A percentile compares a stretch with the other conserved stretches of the same genome.
Conservation (phyloP, 2,797 vertebrate species). For the Oreochromis grahami region DNA sequence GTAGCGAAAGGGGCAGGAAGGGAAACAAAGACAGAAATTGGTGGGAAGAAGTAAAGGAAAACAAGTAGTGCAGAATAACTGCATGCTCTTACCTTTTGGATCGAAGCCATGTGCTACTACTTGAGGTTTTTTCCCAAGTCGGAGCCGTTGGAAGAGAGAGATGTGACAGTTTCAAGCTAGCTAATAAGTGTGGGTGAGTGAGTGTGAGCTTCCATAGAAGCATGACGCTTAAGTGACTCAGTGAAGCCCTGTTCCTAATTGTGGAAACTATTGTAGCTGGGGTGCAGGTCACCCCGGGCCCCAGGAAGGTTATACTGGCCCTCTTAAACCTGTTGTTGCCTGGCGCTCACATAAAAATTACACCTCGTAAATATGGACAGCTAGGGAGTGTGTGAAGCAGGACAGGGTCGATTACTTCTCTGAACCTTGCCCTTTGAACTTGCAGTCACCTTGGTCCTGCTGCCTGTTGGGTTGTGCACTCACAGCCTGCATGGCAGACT, state of each 20-base stretch:
- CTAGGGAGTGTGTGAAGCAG: conserved; percentile 52
- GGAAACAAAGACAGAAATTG: neutral
- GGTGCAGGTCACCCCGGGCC: conserved; percentile 65
- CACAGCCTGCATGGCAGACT: conserved; percentile 6
- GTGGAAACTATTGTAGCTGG: conserved; percentile 58
- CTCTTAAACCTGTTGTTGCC: conserved; percentile 80
- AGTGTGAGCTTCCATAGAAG: conserved; percentile 10
- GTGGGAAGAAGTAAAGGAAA: neutral
- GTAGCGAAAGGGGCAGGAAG: neutral
- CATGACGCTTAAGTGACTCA: conserved; percentile 63
- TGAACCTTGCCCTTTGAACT: conserved; percentile 73
- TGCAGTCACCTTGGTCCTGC: conserved; percentile 55
- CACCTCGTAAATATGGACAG: conserved; percentile 78
- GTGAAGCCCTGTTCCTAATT: conserved; percentile 66
- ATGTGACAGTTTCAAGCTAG: conserved; percentile 18
- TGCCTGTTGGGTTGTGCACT: conserved; percentile 35
- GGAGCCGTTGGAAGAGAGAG: neutral
- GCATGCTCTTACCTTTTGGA: neutral
- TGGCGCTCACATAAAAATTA: conserved; percentile 77
- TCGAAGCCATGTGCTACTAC: neutral
- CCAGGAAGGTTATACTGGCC: conserved; percentile 70
- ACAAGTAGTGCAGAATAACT: neutral
- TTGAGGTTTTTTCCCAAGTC: neutral
- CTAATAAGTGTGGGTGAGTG: neutral
- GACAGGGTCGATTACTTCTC: conserved; percentile 50